Conservation (phyloP, 2,113 vertebrate genomes). For the Arvicanthis niloticus region DNA sequence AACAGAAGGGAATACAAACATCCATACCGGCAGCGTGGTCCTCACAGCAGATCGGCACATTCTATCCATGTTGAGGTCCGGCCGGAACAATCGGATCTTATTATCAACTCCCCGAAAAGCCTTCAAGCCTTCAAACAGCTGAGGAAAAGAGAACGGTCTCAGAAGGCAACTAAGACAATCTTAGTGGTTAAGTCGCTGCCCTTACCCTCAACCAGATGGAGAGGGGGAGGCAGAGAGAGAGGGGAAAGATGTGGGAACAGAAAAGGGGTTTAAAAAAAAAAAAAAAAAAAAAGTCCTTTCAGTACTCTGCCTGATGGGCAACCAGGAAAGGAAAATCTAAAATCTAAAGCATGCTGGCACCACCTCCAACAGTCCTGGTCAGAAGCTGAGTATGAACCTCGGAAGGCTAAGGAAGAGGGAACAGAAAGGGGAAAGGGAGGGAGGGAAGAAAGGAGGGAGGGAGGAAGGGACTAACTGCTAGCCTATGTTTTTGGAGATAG, state of each 20-base stretch:
- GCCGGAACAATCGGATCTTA: slow-evolving; percentile 93
- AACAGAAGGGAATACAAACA: background rate
- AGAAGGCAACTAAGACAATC: background rate
- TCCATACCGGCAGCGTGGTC: slow-evolving; percentile 92
- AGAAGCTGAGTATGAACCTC: background rate
- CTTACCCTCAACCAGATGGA: background rate
- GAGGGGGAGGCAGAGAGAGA: too few relatives aligned
- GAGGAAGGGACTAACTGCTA: background rate
- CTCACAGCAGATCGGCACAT: slow-evolving; percentile 91
- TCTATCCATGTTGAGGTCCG: slow-evolving; percentile 92
- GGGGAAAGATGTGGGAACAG: background rate
- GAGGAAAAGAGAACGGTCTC: slow-evolving; percentile 3
- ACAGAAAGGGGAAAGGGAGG: accelerated
- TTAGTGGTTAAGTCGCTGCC: background rate
- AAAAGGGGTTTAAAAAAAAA: background rate
- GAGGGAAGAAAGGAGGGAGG: accelerated
- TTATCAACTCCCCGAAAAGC: slow-evolving; percentile 92
- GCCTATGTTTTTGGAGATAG: background rate
- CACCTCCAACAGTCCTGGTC: background rate
- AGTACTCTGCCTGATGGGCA: accelerated
- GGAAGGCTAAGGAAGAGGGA: too few relatives aligned
- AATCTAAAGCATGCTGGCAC: background rate
- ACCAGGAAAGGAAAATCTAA: too few relatives aligned
- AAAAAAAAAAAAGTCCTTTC: background rate
- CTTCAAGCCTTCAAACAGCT: slow-evolving; percentile 96